Base-by-base conservation (phyloP, 2,113 vertebrate genomes). In the Psittacus erithacus region DNA sequence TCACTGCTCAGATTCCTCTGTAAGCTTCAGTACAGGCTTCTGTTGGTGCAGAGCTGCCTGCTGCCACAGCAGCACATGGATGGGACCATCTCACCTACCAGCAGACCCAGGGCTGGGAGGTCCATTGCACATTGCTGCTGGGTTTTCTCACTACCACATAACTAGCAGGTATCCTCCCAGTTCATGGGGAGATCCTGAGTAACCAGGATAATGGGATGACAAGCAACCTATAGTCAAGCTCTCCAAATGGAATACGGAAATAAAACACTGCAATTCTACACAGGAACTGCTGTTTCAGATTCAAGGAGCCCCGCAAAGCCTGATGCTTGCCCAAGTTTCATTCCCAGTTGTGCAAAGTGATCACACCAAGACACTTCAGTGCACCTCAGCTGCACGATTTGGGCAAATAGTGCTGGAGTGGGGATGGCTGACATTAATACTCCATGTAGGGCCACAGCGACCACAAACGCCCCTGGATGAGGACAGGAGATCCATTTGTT, bases 71-170 rank as follows among this genome's bases (percentile, higher is more conserved):
- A 88, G 11, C 46, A 50, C 22, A 0, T 0, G 14, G 41, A 20
- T 25, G 31, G 57, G 44, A 79, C 41, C 33, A 17, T 24, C 43
- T 25, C 50, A 46, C 59, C 25, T 31, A 43, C 39, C 41, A 57
- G 60, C 55, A 90, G 33, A 64, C 9, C 28, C 38, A 27, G 69
- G 35, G 38, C 19, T 3, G 49, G 47, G 6, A 64, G 29, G 17
- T 39, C 55, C 46, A 19, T 0, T 6, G 68, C 76, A 64, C 31
- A 6, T 1, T 3, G 24, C 55, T 81, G 53, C 33, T n/a, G 0
- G 0, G 20, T 69, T 60, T 35, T 49, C 33, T 27, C 47, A 38
- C 29, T 39, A 3, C n/a, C 65, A 60, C 31, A 12, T 20, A 23
- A 53, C n/a, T 3, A 76, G 16, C 46, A 59, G 41, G 20, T 28